Evolutionary conservation across 92 coral and sea anemone genomes (phyloP).

Genomic region (Galaxea fascicularis): DNA sequence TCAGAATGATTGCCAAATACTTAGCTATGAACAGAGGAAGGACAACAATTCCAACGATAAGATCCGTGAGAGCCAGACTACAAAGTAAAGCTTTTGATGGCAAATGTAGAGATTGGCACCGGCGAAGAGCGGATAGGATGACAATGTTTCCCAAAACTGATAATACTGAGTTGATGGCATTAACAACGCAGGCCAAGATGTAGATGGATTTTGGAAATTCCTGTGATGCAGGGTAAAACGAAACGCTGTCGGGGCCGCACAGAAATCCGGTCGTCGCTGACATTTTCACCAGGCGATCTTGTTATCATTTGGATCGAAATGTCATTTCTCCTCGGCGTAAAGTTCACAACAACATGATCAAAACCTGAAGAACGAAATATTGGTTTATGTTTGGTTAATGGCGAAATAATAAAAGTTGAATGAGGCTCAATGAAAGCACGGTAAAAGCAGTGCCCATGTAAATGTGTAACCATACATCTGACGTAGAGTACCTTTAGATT

Average conservation of each 20-base stretch:
- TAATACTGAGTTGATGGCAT: not conserved
- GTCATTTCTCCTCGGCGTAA: too few relatives aligned
- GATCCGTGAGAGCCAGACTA: slow-evolving; percentile 22
- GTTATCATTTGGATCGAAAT: too few relatives aligned
- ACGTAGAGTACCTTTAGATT: too few relatives aligned
- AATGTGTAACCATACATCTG: too few relatives aligned
- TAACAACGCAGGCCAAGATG: not conserved
- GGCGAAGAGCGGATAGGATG: slow-evolving; percentile 11
- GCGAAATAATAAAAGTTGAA: too few relatives aligned
- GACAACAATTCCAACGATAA: slow-evolving; percentile 21
- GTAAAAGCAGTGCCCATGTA: too few relatives aligned
- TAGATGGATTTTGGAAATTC: not conserved
- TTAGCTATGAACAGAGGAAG: slow-evolving; percentile 22
- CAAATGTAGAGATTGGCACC: not conserved
- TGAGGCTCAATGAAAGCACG: too few relatives aligned
- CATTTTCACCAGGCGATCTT: not conserved
- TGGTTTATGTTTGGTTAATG: too few relatives aligned
- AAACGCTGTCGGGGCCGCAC: not conserved
- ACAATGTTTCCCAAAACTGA: not conserved
- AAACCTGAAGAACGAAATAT: too few relatives aligned
- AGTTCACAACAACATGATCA: too few relatives aligned
- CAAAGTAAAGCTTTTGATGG: slow-evolving; percentile 16
- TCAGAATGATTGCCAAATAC: not conserved
- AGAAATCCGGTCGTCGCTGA: not conserved
- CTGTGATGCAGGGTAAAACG: not conserved